phyloP scores from a whole-genome alignment of 2,113 vertebrate genomes.

The Phoxinus phoxinus region DNA sequence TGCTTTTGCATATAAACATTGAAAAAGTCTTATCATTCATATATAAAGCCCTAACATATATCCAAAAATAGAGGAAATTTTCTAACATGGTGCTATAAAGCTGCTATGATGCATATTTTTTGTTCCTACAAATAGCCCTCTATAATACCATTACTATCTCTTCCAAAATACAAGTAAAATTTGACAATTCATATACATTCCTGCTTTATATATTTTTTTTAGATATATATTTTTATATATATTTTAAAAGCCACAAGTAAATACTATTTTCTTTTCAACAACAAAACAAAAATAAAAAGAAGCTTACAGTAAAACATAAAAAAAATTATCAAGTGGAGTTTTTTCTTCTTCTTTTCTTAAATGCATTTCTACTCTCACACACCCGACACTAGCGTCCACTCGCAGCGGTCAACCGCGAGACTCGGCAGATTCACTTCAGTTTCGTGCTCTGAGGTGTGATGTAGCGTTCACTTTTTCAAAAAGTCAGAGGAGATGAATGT shows the following conservation, averaged over 20 bases:
- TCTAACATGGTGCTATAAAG: conserved; percentile 84
- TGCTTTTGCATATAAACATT: conserved; percentile 96
- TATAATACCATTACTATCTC: conserved; percentile 93
- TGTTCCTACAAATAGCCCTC: conserved; percentile 93
- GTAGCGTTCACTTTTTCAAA: conserved; percentile 73
- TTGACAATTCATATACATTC: conserved; percentile 96
- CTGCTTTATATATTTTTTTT: conserved; percentile 88
- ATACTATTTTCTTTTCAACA: conserved; percentile 93
- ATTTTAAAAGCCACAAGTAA: conserved; percentile 93
- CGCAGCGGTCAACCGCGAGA: conserved; percentile 88
- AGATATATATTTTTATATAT: conserved; percentile 66
- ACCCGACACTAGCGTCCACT: conserved; percentile 84
- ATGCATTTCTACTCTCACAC: conserved; percentile 76
- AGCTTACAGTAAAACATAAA: conserved; percentile 92
- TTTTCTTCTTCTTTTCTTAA: conserved; percentile 70
- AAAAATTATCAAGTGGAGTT: conserved; percentile 89
- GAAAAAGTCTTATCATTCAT: conserved; percentile 89
- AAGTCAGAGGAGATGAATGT: conserved; percentile 84
- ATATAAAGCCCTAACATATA: conserved; percentile 91
- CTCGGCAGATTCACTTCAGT: conserved; percentile 71
- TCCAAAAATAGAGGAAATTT: conserved; percentile 93
- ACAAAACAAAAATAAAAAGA: conserved; percentile 71
- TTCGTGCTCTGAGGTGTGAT: conserved; percentile 85
- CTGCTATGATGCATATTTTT: conserved; percentile 85
- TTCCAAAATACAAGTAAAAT: conserved; percentile 93